phyloP scores from a whole-genome alignment of 2,888 invertebrate species.

The Augiades crinisus region DNA sequence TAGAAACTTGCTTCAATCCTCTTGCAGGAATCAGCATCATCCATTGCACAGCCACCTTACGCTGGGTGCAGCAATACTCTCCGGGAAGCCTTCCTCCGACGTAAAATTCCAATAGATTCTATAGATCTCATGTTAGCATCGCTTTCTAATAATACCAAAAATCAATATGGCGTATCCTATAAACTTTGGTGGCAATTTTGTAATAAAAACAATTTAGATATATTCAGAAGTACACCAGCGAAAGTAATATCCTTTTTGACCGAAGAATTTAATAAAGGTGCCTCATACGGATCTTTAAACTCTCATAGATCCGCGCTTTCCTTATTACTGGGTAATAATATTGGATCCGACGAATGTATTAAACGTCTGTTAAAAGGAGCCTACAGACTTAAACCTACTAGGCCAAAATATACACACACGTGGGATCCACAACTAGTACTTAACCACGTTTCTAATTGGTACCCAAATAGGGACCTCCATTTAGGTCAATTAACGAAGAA shows the following conservation, averaged over 20 bases:
- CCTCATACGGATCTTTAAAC: slow-evolving; percentile 35
- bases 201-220: slow-evolving; percentile 1
- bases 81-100: slow-evolving; percentile 15
- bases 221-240: slow-evolving; percentile 2
- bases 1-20: slow-evolving; percentile 17
- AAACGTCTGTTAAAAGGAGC: slow-evolving; percentile 37
- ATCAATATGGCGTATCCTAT: slow-evolving; percentile 28
- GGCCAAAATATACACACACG: slow-evolving; percentile 36
- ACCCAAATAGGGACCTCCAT: slow-evolving; percentile 28
- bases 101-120: slow-evolving; percentile 10
- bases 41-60: slow-evolving; percentile 24
- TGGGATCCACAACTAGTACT: slow-evolving; percentile 39
- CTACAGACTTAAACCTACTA: slow-evolving; percentile 34
- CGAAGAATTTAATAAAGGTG: slow-evolving; percentile 32
- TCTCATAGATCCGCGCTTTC: slow-evolving; percentile 38
- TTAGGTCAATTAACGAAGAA: slow-evolving; percentile 37
- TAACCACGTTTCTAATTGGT: slow-evolving; percentile 31
- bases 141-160: slow-evolving; percentile 20
- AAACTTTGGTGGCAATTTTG: slow-evolving; percentile 30
- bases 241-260: slow-evolving; percentile 31
- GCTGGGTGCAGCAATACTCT: slow-evolving; percentile 31
- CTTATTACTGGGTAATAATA: slow-evolving; percentile 33
- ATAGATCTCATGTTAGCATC: slow-evolving; percentile 25
- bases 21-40: slow-evolving; percentile 18
- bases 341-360: slow-evolving; percentile 30